These are phyloP conservation scores for Galleria mellonella DNA, from an alignment of 1,140 invertebrate genomes.

Conservation along the genomic window DNA sequence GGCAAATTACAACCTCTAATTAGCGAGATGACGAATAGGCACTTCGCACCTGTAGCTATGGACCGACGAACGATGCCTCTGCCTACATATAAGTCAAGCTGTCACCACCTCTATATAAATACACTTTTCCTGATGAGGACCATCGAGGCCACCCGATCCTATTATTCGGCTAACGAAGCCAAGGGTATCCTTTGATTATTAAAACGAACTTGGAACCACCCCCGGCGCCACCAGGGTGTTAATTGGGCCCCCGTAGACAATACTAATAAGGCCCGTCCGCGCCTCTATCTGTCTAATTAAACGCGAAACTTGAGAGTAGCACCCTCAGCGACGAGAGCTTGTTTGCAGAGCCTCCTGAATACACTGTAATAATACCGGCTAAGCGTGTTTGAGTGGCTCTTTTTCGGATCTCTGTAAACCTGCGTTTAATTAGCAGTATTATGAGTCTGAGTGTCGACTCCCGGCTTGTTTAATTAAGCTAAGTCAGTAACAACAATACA, in stretches of 20 bases:
- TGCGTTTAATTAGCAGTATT: slow-evolving; percentile 71
- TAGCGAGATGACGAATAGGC: slow-evolving; percentile 7
- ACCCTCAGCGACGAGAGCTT: slow-evolving; percentile 63
- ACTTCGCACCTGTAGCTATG: slow-evolving; percentile 12
- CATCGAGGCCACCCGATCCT: slow-evolving; percentile 42
- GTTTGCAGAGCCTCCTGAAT: slow-evolving; percentile 68
- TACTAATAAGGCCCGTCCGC: slow-evolving; percentile 72
- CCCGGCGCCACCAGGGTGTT: slow-evolving; percentile 60
- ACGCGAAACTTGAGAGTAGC: slow-evolving; percentile 71
- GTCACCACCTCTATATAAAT: neutral
- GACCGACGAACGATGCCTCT: neutral
- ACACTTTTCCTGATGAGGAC: slow-evolving; percentile 27
- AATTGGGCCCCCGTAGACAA: slow-evolving; percentile 73
- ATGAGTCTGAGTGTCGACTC: slow-evolving; percentile 68
- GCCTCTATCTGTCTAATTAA: slow-evolving; percentile 73
- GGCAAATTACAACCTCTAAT: slow-evolving; percentile 2
- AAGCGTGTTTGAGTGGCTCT: slow-evolving; percentile 71
- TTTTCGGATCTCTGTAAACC: slow-evolving; percentile 70
- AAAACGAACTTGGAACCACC: slow-evolving; percentile 67
- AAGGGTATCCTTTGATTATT: slow-evolving; percentile 68
- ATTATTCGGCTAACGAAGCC: slow-evolving; percentile 66
- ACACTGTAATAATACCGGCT: slow-evolving; percentile 72
- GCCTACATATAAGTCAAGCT: neutral
- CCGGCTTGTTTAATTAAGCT: slow-evolving; percentile 69
- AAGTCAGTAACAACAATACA: slow-evolving; percentile 68